phyloP scores from a whole-genome alignment of 2,888 invertebrate genomes.

The Cheilosia variabilis region DNA sequence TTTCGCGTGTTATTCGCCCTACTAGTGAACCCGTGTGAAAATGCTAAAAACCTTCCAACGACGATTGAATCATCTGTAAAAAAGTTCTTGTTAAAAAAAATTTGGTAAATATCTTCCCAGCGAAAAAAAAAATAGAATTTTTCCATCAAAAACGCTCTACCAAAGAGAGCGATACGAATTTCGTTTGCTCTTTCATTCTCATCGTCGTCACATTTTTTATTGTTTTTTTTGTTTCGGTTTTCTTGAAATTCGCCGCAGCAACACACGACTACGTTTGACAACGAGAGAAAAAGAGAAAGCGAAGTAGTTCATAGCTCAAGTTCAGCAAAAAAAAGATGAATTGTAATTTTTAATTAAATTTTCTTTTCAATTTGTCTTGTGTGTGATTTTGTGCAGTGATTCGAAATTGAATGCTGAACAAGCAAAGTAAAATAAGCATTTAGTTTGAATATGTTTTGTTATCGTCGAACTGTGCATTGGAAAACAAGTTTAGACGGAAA shows the following conservation, averaged over 20 bases:
- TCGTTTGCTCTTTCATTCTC: conserved; percentile 61
- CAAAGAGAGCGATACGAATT: conserved; percentile 42
- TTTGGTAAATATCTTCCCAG: conserved; percentile 73
- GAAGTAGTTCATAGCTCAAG: conserved; percentile 38
- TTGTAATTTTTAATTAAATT: conserved; percentile 20
- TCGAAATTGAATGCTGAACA: conserved; percentile 60
- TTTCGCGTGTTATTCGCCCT: conserved; percentile 37
- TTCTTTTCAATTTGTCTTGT: conserved; percentile 36
- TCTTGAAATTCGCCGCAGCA: conserved; percentile 49
- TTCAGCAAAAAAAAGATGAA: conserved; percentile 17
- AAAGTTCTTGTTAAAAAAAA: conserved; percentile 64
- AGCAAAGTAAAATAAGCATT: conserved; percentile 3
- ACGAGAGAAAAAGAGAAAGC: conserved; percentile 64
- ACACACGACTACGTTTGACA: conserved; percentile 27
- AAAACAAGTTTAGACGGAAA: conserved; percentile 31
- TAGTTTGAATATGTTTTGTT: conserved; percentile 31
- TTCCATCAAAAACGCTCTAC: conserved; percentile 43
- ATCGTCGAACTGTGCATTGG: conserved; percentile 17
- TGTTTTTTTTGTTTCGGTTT: conserved; percentile 35
- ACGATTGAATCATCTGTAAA: conserved; percentile 67
- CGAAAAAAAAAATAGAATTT: conserved; percentile 45
- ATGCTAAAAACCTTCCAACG: conserved; percentile 54
- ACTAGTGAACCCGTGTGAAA: conserved; percentile 51
- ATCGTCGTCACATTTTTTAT: conserved; percentile 18
- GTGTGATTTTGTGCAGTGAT: conserved; percentile 69